Percentiles rank a stretch among this genome's conserved stretches.
phyloP scores from a whole-genome alignment of 2,113 vertebrate species.

The Paratilapia polleni region DNA sequence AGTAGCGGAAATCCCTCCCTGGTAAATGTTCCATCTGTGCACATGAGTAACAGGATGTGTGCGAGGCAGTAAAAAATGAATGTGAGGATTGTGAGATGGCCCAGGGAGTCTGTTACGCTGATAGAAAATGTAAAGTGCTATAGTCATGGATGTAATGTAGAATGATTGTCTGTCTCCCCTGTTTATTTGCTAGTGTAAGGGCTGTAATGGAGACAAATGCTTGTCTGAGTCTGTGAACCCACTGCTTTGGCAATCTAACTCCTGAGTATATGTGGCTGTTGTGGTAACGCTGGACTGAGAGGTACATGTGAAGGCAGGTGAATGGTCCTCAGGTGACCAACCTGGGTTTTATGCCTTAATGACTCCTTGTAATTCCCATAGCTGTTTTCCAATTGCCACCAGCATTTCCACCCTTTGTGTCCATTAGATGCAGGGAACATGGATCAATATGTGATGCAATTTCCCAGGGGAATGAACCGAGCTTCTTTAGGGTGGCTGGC shows the following conservation, averaged over 20 bases:
- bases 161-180: constrained; percentile 78
- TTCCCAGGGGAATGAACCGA: constrained; percentile 59
- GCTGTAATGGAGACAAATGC: constrained; percentile 78
- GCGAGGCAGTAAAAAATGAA: constrained; percentile 62
- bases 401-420: constrained; percentile 65
- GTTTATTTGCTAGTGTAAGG: constrained; percentile 73
- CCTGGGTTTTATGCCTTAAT: constrained; percentile 74
- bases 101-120: constrained; percentile 69
- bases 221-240: constrained; percentile 58
- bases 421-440: constrained; percentile 69
- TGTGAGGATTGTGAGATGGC: constrained; percentile 59
- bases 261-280: background rate
- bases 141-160: constrained; percentile 77
- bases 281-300: constrained; percentile 11
- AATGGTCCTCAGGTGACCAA: constrained; percentile 69
- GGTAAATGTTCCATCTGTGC: constrained; percentile 67
- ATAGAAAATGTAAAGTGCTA: constrained; percentile 77
- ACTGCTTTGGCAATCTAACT: constrained; percentile 43
- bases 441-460: constrained; percentile 75
- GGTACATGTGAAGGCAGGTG: constrained; percentile 51
- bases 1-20: constrained; percentile 52
- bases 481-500: constrained; percentile 53
- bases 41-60: constrained; percentile 37
- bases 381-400: constrained; percentile 73
- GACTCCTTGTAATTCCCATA: constrained; percentile 74